Base-by-base conservation (phyloP, 2,797 vertebrate species). In the Sebastolobus altivelis region DNA sequence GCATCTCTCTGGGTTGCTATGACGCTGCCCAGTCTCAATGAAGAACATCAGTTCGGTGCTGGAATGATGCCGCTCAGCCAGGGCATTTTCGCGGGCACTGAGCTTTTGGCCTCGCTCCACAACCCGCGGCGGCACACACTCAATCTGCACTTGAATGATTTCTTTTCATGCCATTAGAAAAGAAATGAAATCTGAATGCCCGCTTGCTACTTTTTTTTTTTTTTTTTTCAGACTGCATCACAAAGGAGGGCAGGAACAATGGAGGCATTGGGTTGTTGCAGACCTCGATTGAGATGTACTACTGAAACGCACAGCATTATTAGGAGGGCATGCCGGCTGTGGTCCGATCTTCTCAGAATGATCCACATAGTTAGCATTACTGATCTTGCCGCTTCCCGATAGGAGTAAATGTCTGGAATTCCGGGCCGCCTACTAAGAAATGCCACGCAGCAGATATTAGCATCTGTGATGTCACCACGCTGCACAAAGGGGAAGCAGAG, bases 291-390 rank as follows among this genome's bases (percentile, higher is more conserved):
- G 93, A 96, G 95, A 96, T 54, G 66, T 95, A 94, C 86, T 78
- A 77, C 90, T 85, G 92, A 94, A 95, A 93, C 87, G 90, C 90
- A 91, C 91, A 87, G 92, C 90, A 90, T 95, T 93, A 95, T 94
- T 96, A 94, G 92, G 87, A 91, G 90, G 91, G 82, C 90, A 88
- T 72, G 82, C 82, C 75, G 85, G 84, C 89, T 83, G 88, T 63
- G 84, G 92, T 93, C 83, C 93, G 94, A 80, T 95, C 94, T 83
- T 84, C 83, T 86, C 87, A 81, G 86, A 92, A 96, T 96, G 90
- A 95, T 92, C 95, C 89, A 81, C 91, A 97, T 96, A 95, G 86
- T 94, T 97, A 93, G 92, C 92, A 95, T 96, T 92, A 90, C 94
- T 93, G 89, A 89, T 93, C 86, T 82, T 63, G 91, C 85, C 37